Percentiles rank a stretch among this genome's conserved stretches.
These are phyloP conservation scores for Melospiza melodia DNA, from an alignment of 2,113 vertebrate species.

Conservation along the genomic window DNA sequence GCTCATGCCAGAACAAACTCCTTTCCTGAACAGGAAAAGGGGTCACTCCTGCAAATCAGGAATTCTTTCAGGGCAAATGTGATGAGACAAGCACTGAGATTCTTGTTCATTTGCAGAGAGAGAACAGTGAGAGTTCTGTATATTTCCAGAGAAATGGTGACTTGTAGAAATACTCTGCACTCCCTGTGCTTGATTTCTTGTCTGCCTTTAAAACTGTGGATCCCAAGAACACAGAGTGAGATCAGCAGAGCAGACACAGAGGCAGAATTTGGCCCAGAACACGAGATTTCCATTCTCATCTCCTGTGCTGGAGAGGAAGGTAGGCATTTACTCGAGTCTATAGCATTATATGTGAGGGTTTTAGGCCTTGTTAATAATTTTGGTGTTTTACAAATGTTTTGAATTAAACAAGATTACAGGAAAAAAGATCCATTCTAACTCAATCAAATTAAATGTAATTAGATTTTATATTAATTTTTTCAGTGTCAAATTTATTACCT, in stretches of 20 bases:
- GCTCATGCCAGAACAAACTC: not conserved
- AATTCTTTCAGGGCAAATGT: not conserved
- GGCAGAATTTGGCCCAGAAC: not conserved
- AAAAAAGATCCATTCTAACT: not conserved
- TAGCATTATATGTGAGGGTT: rapidly evolving
- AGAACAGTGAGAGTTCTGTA: not conserved
- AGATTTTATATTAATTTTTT: conserved; percentile 54
- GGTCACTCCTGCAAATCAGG: not conserved
- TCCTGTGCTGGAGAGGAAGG: not conserved
- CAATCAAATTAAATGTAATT: conserved; percentile 57
- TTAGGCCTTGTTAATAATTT: not conserved
- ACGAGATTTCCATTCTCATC: not conserved
- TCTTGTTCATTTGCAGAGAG: not conserved
- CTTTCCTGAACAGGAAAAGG: not conserved
- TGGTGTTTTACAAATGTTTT: conserved; percentile 2
- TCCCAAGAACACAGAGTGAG: not conserved
- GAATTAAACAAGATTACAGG: conserved; percentile 29
- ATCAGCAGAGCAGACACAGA: not conserved
- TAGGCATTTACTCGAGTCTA: not conserved
- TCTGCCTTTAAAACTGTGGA: not conserved
- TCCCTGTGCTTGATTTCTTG: not conserved
- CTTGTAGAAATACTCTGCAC: not conserved
- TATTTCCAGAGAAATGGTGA: not conserved
- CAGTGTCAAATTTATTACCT: conserved; percentile 33
- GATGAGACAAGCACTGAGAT: not conserved